These are phyloP conservation scores for Macrophya alboannulata DNA, from an alignment of 2,888 invertebrate genomes.

Conservation along the genomic window DNA sequence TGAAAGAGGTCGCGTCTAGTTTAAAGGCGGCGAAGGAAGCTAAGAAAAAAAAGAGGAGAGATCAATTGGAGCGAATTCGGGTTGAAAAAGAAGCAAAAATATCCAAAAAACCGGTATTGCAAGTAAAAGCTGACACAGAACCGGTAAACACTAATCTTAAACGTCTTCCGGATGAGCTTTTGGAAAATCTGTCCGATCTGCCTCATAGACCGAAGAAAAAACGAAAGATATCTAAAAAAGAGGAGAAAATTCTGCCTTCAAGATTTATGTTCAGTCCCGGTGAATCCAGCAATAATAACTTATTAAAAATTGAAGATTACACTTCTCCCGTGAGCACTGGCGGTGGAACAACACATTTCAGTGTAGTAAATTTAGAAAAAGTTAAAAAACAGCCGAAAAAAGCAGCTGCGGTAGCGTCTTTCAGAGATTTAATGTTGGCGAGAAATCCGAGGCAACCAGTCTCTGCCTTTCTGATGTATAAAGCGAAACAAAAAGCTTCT, in stretches of 20 bases:
- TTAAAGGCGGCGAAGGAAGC: conserved; percentile 56
- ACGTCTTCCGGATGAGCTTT: conserved; percentile 68
- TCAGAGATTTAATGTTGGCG: conserved; percentile 71
- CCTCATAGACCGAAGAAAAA: conserved; percentile 60
- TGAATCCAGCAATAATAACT: conserved; percentile 40
- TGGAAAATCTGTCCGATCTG: conserved; percentile 68
- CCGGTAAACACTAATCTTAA: conserved; percentile 62
- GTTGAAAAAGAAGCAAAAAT: conserved; percentile 16
- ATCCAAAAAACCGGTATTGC: background rate
- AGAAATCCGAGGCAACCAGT: conserved; percentile 70
- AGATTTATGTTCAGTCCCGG: conserved; percentile 60
- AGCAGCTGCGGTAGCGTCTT: conserved; percentile 60
- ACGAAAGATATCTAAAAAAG: conserved; percentile 60
- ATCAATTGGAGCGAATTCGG: conserved; percentile 55
- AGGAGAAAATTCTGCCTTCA: conserved; percentile 63
- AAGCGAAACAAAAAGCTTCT: conserved; percentile 68
- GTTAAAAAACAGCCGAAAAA: conserved; percentile 64
- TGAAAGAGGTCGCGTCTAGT: conserved; percentile 54
- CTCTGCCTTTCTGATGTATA: conserved; percentile 69
- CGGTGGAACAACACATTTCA: conserved; percentile 73
- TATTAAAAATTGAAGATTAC: conserved; percentile 57
- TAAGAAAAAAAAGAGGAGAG: conserved; percentile 58
- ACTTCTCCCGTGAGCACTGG: conserved; percentile 62
- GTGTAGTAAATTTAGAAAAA: conserved; percentile 69
- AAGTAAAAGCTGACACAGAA: background rate